phyloP scores from a whole-genome alignment of 1,140 invertebrate species.

The Mamestra configurata region DNA sequence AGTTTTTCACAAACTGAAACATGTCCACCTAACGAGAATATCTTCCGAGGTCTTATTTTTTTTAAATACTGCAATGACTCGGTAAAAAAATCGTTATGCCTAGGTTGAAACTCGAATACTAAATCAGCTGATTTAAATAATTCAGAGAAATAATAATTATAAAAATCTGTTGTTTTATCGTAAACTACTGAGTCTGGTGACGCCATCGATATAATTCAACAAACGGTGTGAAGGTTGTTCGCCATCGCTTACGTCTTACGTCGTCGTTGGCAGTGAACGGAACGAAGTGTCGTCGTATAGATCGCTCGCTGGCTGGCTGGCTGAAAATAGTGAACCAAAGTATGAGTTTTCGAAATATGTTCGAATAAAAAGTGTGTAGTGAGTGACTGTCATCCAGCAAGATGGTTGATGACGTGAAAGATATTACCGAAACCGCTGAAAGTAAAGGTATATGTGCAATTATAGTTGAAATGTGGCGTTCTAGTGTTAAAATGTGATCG shows the following conservation, averaged over 20 bases:
- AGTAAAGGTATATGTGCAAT: constrained; percentile 86
- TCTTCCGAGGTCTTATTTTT: not conserved
- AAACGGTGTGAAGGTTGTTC: constrained; percentile 66
- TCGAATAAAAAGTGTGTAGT: constrained; percentile 87
- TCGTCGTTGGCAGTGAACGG: constrained; percentile 85
- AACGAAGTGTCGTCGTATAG: constrained; percentile 86
- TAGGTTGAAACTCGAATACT: constrained; percentile 1
- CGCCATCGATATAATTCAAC: constrained; percentile 69
- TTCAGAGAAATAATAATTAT: constrained; percentile 1
- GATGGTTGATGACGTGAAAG: constrained; percentile 87
- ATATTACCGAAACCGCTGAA: constrained; percentile 86
- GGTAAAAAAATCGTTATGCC: constrained; percentile 17
- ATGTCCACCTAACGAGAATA: constrained; percentile 1
- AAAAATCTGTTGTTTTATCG: constrained; percentile 14
- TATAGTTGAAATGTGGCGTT: constrained; percentile 82
- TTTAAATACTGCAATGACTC: not conserved
- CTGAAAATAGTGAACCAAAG: constrained; percentile 86
- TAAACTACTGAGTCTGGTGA: constrained; percentile 60
- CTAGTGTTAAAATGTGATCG: constrained; percentile 85
- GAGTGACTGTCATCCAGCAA: constrained; percentile 86
- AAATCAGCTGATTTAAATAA: constrained; percentile 47
- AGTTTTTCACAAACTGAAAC: not conserved
- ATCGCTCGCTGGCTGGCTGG: constrained; percentile 84
- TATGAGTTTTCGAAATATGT: constrained; percentile 87
- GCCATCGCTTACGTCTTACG: constrained; percentile 67